Evolutionary conservation across 2,797 vertebrate species (phyloP).

Genomic region (Dallia pectoralis): DNA sequence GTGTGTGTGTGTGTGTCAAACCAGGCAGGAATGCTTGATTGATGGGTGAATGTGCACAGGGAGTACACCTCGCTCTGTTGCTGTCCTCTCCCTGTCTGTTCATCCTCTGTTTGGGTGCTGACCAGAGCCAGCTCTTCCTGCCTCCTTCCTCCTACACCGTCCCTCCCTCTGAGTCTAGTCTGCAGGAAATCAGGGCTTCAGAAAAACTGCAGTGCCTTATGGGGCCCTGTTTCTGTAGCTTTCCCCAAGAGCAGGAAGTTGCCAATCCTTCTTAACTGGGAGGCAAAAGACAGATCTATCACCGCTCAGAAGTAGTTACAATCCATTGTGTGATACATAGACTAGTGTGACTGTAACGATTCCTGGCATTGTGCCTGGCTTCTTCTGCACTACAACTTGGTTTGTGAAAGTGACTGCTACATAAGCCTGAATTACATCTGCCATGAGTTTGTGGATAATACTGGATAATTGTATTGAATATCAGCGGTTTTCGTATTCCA

Average conservation of each 20-base stretch:
- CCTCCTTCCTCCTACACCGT: conserved; percentile 23
- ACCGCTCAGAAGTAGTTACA: conserved; percentile 33
- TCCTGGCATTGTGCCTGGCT: too few relatives aligned
- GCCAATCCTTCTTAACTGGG: conserved; percentile 44
- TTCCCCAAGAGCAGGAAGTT: conserved; percentile 61
- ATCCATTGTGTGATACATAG: conserved; percentile 40
- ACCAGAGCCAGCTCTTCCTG: conserved; percentile 49
- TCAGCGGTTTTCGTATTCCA: too few relatives aligned
- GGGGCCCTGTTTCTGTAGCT: conserved; percentile 50
- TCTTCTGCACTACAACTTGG: too few relatives aligned
- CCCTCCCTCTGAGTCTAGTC: conserved; percentile 59
- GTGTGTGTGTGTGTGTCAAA: conserved; percentile 13
- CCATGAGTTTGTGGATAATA: not conserved
- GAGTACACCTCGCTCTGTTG: conserved; percentile 29
- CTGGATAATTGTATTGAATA: too few relatives aligned
- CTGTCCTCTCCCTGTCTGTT: conserved; percentile 38
- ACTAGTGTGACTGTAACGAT: too few relatives aligned
- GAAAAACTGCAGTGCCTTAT: conserved; percentile 55
- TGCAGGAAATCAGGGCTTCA: conserved; percentile 67
- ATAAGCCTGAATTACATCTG: not conserved
- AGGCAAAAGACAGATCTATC: conserved; percentile 31
- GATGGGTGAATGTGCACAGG: conserved; percentile 49
- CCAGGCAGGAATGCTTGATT: conserved; percentile 49
- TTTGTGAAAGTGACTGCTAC: too few relatives aligned
- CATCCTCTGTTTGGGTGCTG: conserved; percentile 57